Base-by-base conservation (phyloP, 2,888 invertebrate species). In the Pterostichus niger region DNA sequence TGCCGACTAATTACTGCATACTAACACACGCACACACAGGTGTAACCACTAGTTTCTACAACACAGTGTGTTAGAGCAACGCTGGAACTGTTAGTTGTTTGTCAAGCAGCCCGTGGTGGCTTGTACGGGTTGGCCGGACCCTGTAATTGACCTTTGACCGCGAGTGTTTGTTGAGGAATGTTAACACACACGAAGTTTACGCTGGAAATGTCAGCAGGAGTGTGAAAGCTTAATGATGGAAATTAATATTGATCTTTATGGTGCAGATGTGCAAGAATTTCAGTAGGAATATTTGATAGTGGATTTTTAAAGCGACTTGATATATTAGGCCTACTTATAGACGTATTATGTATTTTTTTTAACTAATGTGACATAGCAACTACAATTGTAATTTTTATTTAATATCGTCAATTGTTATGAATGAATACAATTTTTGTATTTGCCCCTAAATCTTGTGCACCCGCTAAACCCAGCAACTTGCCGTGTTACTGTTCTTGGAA, bases 61-160 rank as follows among this genome's bases (percentile, higher is more conserved):
- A 9, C 15, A 0, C 15, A 54, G 15, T 15, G 13, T 4, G 1
- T 13, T 54, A 13, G 54, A 17, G 17, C 64, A 10, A 6, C 3
- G 5, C 13, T 13, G 31, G 59, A 24, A 31, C 13, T 64, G 61
- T 64, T 61, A 35, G 7, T 13, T 13, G 35, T 35, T 13, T 33
- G 33, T 64, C 64, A 64, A 64, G 13, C 64, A 11, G 64, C 31
- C 35, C 64, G 33, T 59, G 64, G 35, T 64, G 64, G 59, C 59
- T 24, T 59, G 31, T 59, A 9, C 64, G 64, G 64, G 49, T 13
- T 49, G 13, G 13, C 33, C 64, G 64, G 64, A 64, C 31, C 80
- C 68, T 2, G 46, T 80, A 80, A 80, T 80, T 80, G 80, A 80
- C 80, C 80, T 80, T 24, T 80, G 80, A 68, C 80, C 80, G 49